Percentiles rank a stretch among this genome's conserved stretches.
Conservation (phyloP, 23 tunicate species). For the Aplidium turbinatum region DNA sequence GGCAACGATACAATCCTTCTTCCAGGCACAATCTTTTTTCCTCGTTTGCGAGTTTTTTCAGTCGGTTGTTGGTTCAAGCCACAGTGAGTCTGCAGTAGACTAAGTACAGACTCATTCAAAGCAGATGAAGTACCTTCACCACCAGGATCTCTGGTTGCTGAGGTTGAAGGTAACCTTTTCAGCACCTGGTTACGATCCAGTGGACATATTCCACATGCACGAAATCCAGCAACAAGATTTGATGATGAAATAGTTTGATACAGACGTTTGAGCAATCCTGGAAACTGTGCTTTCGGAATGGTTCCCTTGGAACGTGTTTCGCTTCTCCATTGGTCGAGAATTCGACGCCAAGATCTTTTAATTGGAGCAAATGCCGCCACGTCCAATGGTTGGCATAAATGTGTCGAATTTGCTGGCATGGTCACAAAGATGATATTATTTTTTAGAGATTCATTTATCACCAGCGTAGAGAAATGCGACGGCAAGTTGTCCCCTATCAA, state of each 20-base stretch:
- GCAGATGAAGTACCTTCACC: conserved; percentile 18
- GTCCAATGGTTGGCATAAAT: conserved; percentile 19
- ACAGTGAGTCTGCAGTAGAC: conserved; percentile 3
- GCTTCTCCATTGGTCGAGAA: conserved; percentile 21
- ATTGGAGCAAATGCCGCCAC: conserved; percentile 27
- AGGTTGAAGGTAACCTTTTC: conserved; percentile 10
- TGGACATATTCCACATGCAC: conserved; percentile 11
- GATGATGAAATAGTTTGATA: neutral
- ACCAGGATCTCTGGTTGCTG: conserved; percentile 11
- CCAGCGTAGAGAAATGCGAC: conserved; percentile 16
- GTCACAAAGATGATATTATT: conserved; percentile 18
- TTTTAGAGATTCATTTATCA: conserved; percentile 12
- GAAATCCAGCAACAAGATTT: conserved; percentile 12
- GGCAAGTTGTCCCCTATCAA: conserved; percentile 22
- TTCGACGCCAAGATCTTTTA: conserved; percentile 9
- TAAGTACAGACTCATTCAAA: neutral
- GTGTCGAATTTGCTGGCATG: conserved; percentile 26
- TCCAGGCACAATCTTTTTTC: neutral
- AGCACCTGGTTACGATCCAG: conserved; percentile 24
- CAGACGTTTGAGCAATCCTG: conserved; percentile 8
- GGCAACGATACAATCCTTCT: neutral
- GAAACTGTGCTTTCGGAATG: conserved; percentile 12
- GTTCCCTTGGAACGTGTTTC: conserved; percentile 12
- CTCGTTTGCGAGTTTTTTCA: conserved; percentile 1
- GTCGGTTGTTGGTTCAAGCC: neutral